Conservation (phyloP, 2,888 invertebrate species). For the Teleogryllus oceanicus region DNA sequence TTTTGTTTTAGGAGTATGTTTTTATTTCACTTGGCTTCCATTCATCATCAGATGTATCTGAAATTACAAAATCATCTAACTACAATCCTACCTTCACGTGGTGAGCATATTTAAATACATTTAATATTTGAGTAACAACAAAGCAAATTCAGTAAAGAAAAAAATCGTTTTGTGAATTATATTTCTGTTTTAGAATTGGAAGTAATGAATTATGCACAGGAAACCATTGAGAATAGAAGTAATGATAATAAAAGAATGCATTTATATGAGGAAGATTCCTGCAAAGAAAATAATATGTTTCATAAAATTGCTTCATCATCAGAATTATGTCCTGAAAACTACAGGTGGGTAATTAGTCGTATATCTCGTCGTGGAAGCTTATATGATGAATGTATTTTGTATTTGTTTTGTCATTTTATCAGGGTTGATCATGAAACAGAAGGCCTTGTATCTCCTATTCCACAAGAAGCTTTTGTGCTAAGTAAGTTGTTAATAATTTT, state of each 20-base stretch:
- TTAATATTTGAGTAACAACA: background rate
- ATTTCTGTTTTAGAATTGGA: no score
- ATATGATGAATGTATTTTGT: no score
- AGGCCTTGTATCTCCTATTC: no score
- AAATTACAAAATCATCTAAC: background rate
- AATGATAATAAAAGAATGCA: background rate
- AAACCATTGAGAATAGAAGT: background rate
- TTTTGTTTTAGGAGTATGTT: background rate
- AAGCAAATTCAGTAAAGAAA: no score
- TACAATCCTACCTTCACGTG: background rate
- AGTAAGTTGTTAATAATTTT: no score
- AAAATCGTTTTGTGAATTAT: no score
- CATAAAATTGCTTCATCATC: background rate
- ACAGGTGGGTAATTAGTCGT: no score
- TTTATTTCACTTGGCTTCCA: background rate
- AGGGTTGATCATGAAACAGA: no score
- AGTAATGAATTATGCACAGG: no score
- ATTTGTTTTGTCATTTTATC: no score
- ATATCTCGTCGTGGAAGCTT: no score
- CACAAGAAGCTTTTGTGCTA: no score
- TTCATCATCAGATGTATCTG: constrained; percentile 18
- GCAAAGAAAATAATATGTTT: constrained; percentile 4
- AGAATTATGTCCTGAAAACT: background rate
- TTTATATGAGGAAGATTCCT: background rate
- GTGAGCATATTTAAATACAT: background rate